Base-by-base conservation (phyloP, 2,797 vertebrate genomes). In the Rachycentron canadum region DNA sequence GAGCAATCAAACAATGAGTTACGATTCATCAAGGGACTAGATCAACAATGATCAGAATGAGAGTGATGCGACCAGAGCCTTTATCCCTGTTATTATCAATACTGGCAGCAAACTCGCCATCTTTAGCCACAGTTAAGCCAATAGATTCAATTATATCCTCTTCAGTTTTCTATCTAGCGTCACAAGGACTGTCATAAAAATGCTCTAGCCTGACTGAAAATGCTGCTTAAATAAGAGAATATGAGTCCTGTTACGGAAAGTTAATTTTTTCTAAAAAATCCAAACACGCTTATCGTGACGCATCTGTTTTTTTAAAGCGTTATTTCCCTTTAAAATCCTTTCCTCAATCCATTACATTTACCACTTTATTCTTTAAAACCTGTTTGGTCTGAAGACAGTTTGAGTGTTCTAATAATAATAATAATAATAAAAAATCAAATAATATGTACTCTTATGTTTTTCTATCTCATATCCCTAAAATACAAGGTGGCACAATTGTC, bases 1-100 rank as follows among this genome's bases (percentile, higher is more conserved):
- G 77, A 60, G 82, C 83, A 82, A 87, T 93, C 84, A 85, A 89
- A 90, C 84, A 79, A 79, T 69, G 81, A 76, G 68, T 83, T 84
- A 79, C 17, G 49, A 87, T 88, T 86, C 81, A 90, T 91, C 85
- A 86, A 50, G 78, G 66, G 82, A 84, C 62, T 16, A 76, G 84
- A 78, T 90, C 80, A 80, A 73, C 83, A 79, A 77, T 52, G 80
- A 83, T 86, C 76, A 59, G 61, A 81, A 79, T 52, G 79, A 84
- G 83, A 82, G 75, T 55, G 36, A 75, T 25, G 59, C 40, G 36
- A 61, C n/a, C 61, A 32, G 40, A 79, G 63, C 76, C 59, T 73
- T 83, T 50, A 80, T 85, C 80, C 52, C 69, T 10, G 36, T 82
- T 78, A 74, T 28, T 78, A 70, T 28, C 73, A 55, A 57, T 25